Percentiles rank a stretch among this genome's conserved stretches.
phyloP scores from a whole-genome alignment of 2,113 vertebrate genomes.

The Callocephalon fimbriatum region DNA sequence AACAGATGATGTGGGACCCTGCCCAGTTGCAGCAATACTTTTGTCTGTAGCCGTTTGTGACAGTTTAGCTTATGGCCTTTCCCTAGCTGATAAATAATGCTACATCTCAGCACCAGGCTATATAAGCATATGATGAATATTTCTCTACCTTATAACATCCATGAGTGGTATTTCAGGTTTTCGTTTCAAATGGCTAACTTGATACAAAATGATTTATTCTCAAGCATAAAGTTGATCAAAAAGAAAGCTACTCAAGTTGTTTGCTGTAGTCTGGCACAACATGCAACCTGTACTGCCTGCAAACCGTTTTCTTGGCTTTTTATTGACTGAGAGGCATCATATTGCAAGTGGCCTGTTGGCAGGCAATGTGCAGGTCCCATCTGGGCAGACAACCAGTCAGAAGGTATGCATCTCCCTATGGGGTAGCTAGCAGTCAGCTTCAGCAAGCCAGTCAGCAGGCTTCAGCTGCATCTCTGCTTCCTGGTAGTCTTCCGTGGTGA shows the following conservation, averaged over 20 bases:
- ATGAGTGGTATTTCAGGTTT: background rate
- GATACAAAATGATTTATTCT: background rate
- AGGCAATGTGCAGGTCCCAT: background rate
- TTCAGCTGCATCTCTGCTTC: background rate
- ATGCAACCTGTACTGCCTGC: background rate
- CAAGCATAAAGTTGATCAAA: background rate
- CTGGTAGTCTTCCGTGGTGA: background rate
- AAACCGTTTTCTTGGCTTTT: background rate
- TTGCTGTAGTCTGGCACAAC: background rate
- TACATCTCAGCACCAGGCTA: background rate
- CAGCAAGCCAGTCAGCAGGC: background rate
- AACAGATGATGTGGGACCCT: slow-evolving; percentile 18
- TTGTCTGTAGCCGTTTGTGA: slow-evolving; percentile 9
- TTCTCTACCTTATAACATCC: background rate
- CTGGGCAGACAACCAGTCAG: background rate
- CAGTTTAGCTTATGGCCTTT: slow-evolving; percentile 36
- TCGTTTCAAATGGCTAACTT: background rate
- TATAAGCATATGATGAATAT: background rate
- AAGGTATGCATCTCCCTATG: background rate
- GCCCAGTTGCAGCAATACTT: background rate
- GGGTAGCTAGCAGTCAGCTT: background rate
- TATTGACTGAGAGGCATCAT: background rate
- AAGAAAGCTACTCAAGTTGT: background rate
- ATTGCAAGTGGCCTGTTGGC: background rate
- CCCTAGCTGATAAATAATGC: background rate